Percentiles rank a stretch among this genome's conserved stretches.
phyloP scores from a whole-genome alignment of 2,888 invertebrate species.

The Palloptera scutellata region DNA sequence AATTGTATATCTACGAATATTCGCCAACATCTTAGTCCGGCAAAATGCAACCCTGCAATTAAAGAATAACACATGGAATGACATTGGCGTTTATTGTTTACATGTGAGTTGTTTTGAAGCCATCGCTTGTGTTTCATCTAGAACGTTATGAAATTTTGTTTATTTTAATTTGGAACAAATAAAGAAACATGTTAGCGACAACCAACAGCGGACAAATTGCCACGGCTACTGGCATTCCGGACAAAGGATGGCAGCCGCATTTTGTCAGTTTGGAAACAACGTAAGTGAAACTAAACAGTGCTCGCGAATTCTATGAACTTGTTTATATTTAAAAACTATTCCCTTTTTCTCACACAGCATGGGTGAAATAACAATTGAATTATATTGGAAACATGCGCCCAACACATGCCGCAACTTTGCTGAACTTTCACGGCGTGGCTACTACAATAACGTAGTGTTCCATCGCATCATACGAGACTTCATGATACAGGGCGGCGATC shows the following conservation, averaged over 20 bases:
- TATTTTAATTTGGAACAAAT: neutral
- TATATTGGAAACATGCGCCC: slow-evolving; percentile 99
- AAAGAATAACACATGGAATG: neutral
- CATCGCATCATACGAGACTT: slow-evolving; percentile 94
- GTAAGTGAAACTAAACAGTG: slow-evolving; percentile 66
- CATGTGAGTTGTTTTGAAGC: slow-evolving; percentile 13
- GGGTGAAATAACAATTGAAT: slow-evolving; percentile 90
- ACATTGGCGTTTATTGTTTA: slow-evolving; percentile 6
- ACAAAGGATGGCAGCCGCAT: slow-evolving; percentile 89
- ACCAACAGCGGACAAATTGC: slow-evolving; percentile 40
- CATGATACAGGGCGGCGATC: slow-evolving; percentile 97
- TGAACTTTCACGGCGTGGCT: slow-evolving; percentile 89
- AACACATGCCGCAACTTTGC: slow-evolving; percentile 97
- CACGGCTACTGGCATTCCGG: slow-evolving; percentile 74
- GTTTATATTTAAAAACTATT: neutral
- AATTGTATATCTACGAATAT: too few species aligned
- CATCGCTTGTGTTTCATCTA: neutral
- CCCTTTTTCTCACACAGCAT: slow-evolving; percentile 69
- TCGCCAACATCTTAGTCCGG: too few species aligned
- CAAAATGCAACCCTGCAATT: neutral
- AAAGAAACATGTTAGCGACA: slow-evolving; percentile 42
- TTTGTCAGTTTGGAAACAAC: slow-evolving; percentile 83
- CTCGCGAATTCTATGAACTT: neutral
- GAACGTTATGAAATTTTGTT: neutral
- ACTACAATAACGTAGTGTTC: slow-evolving; percentile 95